Percentiles rank a stretch among this genome's conserved stretches.
phyloP scores from a whole-genome alignment of 2,113 vertebrate species.

The Herpetotheres cachinnans region DNA sequence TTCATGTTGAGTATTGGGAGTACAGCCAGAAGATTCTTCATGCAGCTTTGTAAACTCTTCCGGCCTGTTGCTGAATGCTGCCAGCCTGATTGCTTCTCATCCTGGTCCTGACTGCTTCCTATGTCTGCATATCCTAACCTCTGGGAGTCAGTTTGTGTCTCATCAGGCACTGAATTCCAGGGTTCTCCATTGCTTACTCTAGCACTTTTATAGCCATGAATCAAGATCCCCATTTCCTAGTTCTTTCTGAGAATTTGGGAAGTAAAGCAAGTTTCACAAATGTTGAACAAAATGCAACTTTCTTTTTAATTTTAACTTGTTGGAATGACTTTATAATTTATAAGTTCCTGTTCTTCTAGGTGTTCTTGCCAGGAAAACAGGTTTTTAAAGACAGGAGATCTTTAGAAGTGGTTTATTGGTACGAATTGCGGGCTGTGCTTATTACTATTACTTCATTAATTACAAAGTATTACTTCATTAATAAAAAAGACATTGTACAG shows the following conservation, averaged over 20 bases:
- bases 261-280: background rate
- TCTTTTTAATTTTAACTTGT: background rate
- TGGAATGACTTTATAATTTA: background rate
- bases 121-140: rapidly evolving
- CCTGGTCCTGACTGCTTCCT: background rate
- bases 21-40: background rate
- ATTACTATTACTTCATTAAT: background rate
- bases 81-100: background rate
- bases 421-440: background rate
- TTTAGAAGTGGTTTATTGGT: background rate
- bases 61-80: background rate
- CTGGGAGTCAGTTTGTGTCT: background rate
- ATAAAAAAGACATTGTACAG: background rate
- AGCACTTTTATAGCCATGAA: background rate
- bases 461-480: background rate
- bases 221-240: background rate
- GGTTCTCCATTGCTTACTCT: background rate
- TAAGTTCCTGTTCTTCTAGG: background rate
- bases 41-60: background rate
- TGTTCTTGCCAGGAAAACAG: background rate
- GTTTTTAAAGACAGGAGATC: background rate
- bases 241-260: background rate
- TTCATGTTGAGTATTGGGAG: background rate
- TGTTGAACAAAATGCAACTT: background rate
- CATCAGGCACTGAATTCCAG: background rate